Base-by-base conservation (phyloP, 1,140 invertebrate genomes). In the Platyscapa corneri region DNA sequence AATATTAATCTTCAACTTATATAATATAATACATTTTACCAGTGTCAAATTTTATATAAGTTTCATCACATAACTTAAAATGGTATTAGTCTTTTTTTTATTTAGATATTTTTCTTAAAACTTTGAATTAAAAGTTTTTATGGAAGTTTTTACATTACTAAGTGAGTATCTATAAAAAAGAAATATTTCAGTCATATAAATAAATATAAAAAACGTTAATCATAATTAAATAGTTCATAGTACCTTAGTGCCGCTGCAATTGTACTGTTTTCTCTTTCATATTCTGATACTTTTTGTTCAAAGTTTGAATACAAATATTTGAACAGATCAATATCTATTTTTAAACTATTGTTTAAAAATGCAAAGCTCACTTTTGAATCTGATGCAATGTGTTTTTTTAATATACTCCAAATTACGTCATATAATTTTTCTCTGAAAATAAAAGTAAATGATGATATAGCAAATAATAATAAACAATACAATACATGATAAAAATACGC, bases 201-300 rank as follows among this genome's bases (percentile, higher is more conserved):
- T 49, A 70, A 49, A 65, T 39, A 46, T 46, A 7, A 46, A 46
- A 75, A 49, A 30, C 7, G 5, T 75, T 39, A 78, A 78, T 46
- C 30, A 67, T 30, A 56, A 76, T 12, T 77, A 49, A 60, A 70
- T 46, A 34, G 70, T 34, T 65, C 83, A 39, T 87, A 77, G 89
- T 87, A 92, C 92, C 91, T 91, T 30, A 93, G 85, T 2, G 90
- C 88, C 65, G 85, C 87, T n/a, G 88, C 87, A 86, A 90, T 91
- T 32, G 88, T 86, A 37, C 84, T 85, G 78, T 76, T 81, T 37
- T 86, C 87, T 78, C 82, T 89, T 76, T 93, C 91, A 20, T 88
- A 85, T 53, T 92, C 89, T 14, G 30, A 49, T 53, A 93, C 87
- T 6, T 87, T 88, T 60, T 75, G 30, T 72, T 92, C 88, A 42